Evolutionary conservation across 2,113 vertebrate genomes (phyloP).

Genomic region (Deroptyus accipitrinus): DNA sequence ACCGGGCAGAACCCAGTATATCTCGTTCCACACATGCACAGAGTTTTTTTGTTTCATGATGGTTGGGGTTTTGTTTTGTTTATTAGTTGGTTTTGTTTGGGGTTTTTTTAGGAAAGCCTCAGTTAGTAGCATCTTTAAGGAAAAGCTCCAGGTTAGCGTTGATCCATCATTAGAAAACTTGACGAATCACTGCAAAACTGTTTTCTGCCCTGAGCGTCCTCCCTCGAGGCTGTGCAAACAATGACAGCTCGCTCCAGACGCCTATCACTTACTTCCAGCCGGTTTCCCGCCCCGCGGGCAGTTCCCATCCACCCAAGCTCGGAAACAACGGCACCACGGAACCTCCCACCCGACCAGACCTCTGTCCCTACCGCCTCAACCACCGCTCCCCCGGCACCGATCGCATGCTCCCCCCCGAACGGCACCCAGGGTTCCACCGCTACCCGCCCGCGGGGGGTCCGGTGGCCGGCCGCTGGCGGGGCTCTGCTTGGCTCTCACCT

Average conservation of each 20-base stretch:
- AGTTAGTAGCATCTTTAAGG: too few relatives aligned
- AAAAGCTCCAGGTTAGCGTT: neutral
- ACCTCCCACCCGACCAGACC: neutral
- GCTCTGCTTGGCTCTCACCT: neutral
- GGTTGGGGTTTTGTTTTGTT: neutral
- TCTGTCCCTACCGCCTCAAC: rapidly evolving
- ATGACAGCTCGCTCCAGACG: rapidly evolving
- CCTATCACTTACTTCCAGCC: neutral
- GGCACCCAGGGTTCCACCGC: too few relatives aligned
- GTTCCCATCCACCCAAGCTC: rapidly evolving
- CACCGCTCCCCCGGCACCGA: neutral
- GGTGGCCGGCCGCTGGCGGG: too few relatives aligned
- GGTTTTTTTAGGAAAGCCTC: neutral
- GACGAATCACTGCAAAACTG: rapidly evolving
- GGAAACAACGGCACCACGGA: neutral
- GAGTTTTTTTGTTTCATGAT: rapidly evolving
- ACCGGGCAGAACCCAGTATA: rapidly evolving
- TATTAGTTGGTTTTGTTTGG: neutral
- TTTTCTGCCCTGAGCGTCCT: rapidly evolving
- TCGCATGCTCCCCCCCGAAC: neutral
- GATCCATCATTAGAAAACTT: neutral
- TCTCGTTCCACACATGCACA: rapidly evolving
- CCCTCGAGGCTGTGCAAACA: rapidly evolving
- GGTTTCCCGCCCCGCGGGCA: rapidly evolving
- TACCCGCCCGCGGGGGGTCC: too few relatives aligned